A percentile compares a stretch with the other conserved stretches of the same genome.
Evolutionary conservation across 2,888 invertebrate genomes (phyloP).

Genomic region (Rutpela maculata): DNA sequence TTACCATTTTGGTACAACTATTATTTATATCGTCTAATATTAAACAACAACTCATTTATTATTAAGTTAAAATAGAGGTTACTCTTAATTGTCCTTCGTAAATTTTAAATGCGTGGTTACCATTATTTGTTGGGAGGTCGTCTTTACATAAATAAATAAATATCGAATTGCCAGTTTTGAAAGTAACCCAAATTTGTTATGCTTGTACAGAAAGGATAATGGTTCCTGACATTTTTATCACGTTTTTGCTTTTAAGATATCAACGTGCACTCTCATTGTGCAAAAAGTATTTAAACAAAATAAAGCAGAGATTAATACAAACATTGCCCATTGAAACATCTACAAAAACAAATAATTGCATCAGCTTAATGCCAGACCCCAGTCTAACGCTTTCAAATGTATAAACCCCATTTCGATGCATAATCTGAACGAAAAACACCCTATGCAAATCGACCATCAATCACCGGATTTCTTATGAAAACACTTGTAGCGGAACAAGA

Average conservation of each 20-base stretch:
- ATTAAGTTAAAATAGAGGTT: slow-evolving; percentile 13
- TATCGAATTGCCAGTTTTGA: not conserved
- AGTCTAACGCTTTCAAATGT: slow-evolving; percentile 1
- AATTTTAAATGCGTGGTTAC: not conserved
- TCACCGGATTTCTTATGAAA: slow-evolving; percentile 37
- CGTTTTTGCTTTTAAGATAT: not conserved
- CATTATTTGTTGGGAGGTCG: not conserved
- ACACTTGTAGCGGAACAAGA: slow-evolving; percentile 43
- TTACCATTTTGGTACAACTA: too few species aligned
- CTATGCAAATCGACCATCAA: slow-evolving; percentile 41
- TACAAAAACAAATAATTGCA: not conserved
- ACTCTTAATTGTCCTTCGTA: not conserved
- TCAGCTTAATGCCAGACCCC: not conserved
- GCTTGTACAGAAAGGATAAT: not conserved
- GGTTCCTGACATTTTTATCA: not conserved
- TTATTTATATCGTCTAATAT: too few species aligned
- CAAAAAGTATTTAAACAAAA: not conserved
- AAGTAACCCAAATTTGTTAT: not conserved
- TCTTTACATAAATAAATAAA: not conserved
- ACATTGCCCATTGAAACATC: not conserved
- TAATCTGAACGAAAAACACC: slow-evolving; percentile 15
- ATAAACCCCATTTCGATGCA: slow-evolving; percentile 22
- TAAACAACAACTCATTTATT: too few species aligned
- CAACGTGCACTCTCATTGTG: not conserved
- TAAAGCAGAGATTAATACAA: not conserved